Conservation (phyloP, 2,888 invertebrate genomes). For the Drosophila paranaensis region DNA sequence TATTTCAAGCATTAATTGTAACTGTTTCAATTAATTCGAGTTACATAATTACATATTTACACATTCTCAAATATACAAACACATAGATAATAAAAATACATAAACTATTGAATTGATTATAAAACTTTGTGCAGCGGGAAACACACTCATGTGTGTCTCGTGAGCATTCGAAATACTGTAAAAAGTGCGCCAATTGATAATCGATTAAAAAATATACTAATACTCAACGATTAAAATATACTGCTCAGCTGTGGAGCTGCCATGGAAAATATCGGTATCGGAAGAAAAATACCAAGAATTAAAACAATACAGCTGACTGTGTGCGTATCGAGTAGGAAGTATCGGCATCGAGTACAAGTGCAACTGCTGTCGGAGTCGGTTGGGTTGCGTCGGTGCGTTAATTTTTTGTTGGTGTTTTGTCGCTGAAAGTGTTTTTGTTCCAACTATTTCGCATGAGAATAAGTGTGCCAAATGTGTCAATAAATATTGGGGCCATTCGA, state of each 20-base stretch:
- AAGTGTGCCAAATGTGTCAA: conserved; percentile 56
- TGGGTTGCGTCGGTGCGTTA: conserved; percentile 29
- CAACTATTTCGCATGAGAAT: conserved; percentile 50
- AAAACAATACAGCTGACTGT: conserved; percentile 41
- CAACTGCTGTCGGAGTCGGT: conserved; percentile 52
- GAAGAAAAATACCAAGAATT: conserved; percentile 13
- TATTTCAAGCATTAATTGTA: background rate
- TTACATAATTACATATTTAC: too few species aligned
- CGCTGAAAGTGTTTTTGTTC: conserved; percentile 59
- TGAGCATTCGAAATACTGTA: too few species aligned
- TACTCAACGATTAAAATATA: background rate
- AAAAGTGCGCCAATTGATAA: background rate
- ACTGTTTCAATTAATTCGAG: too few species aligned
- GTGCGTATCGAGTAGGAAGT: conserved; percentile 34
- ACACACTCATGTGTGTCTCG: too few species aligned
- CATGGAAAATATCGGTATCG: conserved; percentile 4
- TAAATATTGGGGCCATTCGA: conserved; percentile 39
- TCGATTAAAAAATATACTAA: too few species aligned
- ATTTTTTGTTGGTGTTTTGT: conserved; percentile 46
- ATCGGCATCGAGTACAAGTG: conserved; percentile 52
- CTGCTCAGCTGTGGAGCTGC: background rate
- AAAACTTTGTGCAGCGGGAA: too few species aligned
- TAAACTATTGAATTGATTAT: too few species aligned
- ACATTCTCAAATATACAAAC: too few species aligned
- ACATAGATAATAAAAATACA: too few species aligned